Evolutionary conservation across 2,797 vertebrate genomes (phyloP).

Genomic region (Intellagama lesueurii): DNA sequence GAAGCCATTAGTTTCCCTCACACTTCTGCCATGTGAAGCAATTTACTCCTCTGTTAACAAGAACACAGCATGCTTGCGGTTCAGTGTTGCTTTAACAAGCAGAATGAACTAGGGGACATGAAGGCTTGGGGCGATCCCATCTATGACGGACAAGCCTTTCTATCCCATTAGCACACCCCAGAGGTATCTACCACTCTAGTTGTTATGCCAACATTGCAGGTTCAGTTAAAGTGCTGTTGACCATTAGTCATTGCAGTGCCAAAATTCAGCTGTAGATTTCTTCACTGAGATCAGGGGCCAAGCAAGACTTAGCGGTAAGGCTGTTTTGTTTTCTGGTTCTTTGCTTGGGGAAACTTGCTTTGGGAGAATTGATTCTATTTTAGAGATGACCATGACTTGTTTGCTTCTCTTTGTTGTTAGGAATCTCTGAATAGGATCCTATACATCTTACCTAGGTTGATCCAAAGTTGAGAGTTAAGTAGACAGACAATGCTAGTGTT

Average conservation of each 20-base stretch:
- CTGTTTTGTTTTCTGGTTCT: too few species aligned
- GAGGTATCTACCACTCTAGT: neutral
- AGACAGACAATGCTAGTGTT: neutral
- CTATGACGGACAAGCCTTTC: neutral
- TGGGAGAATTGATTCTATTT: neutral
- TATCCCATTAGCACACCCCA: neutral
- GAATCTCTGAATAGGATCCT: neutral
- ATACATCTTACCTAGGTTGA: neutral
- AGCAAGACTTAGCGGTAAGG: neutral
- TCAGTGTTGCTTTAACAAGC: neutral
- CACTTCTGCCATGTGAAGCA: neutral
- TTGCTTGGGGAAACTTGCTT: neutral
- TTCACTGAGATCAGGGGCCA: neutral
- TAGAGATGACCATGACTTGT: neutral
- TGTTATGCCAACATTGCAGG: neutral
- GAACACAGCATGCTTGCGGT: neutral
- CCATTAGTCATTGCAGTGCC: neutral
- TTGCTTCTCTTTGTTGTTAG: neutral
- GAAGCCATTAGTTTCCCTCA: neutral
- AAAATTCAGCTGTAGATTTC: neutral
- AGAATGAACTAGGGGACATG: neutral
- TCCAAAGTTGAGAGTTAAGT: neutral
- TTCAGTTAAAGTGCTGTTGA: slow-evolving; percentile 17
- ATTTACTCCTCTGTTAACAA: neutral
- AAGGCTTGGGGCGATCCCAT: neutral